phyloP scores from a whole-genome alignment of 2,113 vertebrate species.

The Chamaea fasciata region DNA sequence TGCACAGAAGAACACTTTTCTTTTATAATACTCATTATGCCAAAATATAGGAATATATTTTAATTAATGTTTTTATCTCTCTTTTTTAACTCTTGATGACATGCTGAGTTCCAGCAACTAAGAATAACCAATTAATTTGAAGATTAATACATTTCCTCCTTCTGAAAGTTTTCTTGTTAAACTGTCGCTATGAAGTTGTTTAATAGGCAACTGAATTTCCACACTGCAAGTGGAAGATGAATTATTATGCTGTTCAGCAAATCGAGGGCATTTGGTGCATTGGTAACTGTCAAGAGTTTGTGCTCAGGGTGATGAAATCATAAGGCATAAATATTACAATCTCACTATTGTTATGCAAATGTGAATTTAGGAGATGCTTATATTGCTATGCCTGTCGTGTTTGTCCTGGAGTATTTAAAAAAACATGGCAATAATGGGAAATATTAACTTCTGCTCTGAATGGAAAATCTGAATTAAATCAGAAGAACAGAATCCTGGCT shows the following conservation, averaged over 20 bases:
- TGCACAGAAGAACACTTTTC: not conserved
- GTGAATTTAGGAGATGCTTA: not conserved
- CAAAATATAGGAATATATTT: not conserved
- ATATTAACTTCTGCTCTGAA: not conserved
- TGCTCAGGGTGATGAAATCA: not conserved
- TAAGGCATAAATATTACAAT: not conserved
- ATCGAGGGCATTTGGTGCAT: not conserved
- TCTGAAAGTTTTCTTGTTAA: slow-evolving; percentile 35
- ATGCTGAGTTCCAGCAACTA: not conserved
- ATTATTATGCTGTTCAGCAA: slow-evolving; percentile 32
- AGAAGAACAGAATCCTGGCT: not conserved
- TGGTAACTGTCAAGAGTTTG: slow-evolving; percentile 18
- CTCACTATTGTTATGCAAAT: not conserved
- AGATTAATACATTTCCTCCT: not conserved
- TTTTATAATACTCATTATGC: not conserved
- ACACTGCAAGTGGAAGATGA: not conserved
- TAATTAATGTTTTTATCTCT: not conserved
- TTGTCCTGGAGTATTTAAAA: not conserved
- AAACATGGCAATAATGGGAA: not conserved
- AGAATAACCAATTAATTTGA: not conserved
- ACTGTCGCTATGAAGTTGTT: not conserved
- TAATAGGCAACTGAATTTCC: not conserved
- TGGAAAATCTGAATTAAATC: not conserved
- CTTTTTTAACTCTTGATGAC: not conserved
- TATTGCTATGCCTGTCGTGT: not conserved